phyloP scores from a whole-genome alignment of 2,113 vertebrate species.

The Bos indicus region DNA sequence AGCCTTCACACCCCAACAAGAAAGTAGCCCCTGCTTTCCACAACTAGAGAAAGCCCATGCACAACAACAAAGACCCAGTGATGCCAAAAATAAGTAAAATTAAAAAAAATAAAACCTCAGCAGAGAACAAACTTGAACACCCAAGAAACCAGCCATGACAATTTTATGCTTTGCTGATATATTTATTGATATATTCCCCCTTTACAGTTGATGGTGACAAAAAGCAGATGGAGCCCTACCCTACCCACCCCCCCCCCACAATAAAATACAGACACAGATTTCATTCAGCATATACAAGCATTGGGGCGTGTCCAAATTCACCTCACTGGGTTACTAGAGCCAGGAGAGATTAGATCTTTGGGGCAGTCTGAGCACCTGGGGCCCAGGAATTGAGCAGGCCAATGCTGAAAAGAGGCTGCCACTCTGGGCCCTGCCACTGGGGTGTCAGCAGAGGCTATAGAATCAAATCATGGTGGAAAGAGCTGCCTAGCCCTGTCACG shows the following conservation, averaged over 20 bases:
- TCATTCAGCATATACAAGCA: slow-evolving; percentile 65
- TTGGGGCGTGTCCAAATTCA: slow-evolving; percentile 55
- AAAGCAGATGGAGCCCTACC: slow-evolving; percentile 57
- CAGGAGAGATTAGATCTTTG: background rate
- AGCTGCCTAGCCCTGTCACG: background rate
- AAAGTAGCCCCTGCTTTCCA: background rate
- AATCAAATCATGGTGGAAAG: background rate
- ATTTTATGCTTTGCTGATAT: slow-evolving; percentile 33
- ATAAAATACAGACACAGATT: slow-evolving; percentile 66
- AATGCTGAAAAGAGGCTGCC: background rate
- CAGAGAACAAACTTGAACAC: background rate
- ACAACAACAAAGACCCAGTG: background rate
- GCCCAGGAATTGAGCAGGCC: background rate
- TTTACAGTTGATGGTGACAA: slow-evolving; percentile 48
- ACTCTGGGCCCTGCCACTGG: background rate
- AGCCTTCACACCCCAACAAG: background rate
- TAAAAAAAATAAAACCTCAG: background rate
- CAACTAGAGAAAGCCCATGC: background rate
- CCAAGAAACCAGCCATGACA: background rate
- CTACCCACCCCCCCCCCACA: background rate
- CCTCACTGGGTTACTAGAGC: slow-evolving; percentile 45
- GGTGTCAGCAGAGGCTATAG: background rate
- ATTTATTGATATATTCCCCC: slow-evolving; percentile 61
- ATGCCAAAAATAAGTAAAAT: background rate
- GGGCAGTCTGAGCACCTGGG: slow-evolving; percentile 13